Conservation (phyloP, 2,113 vertebrate species). For the Sciurus niger region DNA sequence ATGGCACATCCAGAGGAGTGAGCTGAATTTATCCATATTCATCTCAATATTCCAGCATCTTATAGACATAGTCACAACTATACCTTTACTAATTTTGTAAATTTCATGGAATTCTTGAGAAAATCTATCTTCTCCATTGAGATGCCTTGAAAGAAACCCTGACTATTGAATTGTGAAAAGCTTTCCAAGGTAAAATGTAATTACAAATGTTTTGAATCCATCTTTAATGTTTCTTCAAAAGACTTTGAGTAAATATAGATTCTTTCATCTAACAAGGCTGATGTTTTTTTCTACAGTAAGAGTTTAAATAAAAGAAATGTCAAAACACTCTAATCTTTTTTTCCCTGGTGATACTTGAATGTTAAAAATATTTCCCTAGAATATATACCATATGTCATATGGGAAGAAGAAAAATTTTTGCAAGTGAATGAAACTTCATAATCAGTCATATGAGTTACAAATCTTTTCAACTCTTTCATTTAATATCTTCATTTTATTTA, state of each 20-base stretch:
- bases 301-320: constrained; percentile 83
- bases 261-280: constrained; percentile 80
- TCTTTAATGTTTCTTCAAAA: constrained; percentile 81
- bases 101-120: constrained; percentile 10
- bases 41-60: not conserved
- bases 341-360: constrained; percentile 75
- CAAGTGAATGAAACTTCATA: constrained; percentile 73
- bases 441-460: constrained; percentile 43
- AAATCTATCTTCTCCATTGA: constrained; percentile 34
- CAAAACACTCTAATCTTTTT: constrained; percentile 83
- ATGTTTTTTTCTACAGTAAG: constrained; percentile 79
- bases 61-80: not conserved
- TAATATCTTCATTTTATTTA: too few relatives aligned
- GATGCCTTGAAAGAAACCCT: constrained; percentile 39
- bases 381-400: constrained; percentile 67
- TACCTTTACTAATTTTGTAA: not conserved
- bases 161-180: constrained; percentile 69
- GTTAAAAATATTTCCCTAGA: constrained; percentile 80
- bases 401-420: constrained; percentile 46
- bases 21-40: not conserved
- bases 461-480: not conserved
- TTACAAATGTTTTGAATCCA: constrained; percentile 82
- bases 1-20: not conserved
- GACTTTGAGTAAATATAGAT: constrained; percentile 80
- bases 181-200: constrained; percentile 80